A percentile compares a stretch with the other conserved stretches of the same genome.
Evolutionary conservation across 53 echinoderm and acorn worm genomes (phyloP).

Genomic region (Mesocentrotus franciscanus): DNA sequence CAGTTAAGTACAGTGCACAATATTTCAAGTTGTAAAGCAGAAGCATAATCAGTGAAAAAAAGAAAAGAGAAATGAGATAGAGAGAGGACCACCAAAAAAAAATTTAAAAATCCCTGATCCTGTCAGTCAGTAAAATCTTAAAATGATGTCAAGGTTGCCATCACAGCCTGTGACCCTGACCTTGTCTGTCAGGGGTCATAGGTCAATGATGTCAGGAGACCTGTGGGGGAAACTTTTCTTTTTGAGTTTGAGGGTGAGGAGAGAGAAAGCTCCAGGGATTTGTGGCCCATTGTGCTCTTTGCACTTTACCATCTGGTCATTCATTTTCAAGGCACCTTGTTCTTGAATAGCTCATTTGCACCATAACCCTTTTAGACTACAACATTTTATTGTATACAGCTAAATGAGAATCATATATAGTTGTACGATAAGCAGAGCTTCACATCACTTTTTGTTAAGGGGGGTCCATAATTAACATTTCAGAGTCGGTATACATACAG

Average conservation of each 20-base stretch:
- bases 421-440: too few relatives aligned
- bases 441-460: too few relatives aligned
- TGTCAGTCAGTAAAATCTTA: background rate
- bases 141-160: conserved; percentile 22
- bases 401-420: too few relatives aligned
- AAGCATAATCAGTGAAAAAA: too few relatives aligned
- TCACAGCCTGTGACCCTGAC: conserved; percentile 21
- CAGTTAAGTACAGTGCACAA: too few relatives aligned
- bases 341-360: background rate
- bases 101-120: background rate
- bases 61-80: too few relatives aligned
- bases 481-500: too few relatives aligned
- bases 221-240: conserved; percentile 10
- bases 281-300: conserved; percentile 17
- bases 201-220: conserved; percentile 37
- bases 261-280: conserved; percentile 26
- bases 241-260: conserved; percentile 23
- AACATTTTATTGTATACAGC: too few relatives aligned
- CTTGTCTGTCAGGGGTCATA: conserved; percentile 11
- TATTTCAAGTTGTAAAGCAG: too few relatives aligned
- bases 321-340: background rate
- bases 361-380: too few relatives aligned
- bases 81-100: background rate
- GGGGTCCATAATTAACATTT: too few relatives aligned
- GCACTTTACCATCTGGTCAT: conserved; percentile 50